A percentile compares a stretch with the other conserved stretches of the same genome.
phyloP scores from a whole-genome alignment of 2,113 vertebrate genomes.

The Lonchura striata region DNA sequence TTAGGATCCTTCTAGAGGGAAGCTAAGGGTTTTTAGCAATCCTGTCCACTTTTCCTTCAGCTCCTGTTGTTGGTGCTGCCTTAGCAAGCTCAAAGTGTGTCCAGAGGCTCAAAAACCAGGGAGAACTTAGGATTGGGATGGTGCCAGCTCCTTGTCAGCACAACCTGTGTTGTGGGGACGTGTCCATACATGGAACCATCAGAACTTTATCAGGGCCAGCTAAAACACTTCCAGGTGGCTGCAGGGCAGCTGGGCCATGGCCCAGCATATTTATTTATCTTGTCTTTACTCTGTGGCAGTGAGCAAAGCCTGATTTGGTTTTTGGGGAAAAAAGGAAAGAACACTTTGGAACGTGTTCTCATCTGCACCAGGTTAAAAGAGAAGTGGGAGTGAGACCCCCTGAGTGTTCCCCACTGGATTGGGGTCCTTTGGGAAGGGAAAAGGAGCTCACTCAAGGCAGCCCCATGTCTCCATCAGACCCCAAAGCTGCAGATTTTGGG shows the following conservation, averaged over 20 bases:
- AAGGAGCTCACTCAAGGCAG: neutral
- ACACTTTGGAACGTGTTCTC: rapidly evolving
- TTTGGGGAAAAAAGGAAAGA: neutral
- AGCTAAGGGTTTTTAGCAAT: neutral
- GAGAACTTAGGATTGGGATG: rapidly evolving
- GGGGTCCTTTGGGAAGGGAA: neutral
- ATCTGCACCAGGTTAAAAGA: neutral
- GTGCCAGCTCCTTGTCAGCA: neutral
- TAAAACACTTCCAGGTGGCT: neutral
- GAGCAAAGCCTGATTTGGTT: neutral
- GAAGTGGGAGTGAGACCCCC: neutral
- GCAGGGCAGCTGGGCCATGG: neutral
- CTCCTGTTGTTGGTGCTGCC: neutral
- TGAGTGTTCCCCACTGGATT: rapidly evolving
- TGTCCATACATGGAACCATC: neutral
- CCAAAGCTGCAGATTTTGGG: neutral
- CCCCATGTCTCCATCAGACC: neutral
- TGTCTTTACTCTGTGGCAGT: neutral
- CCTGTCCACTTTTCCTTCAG: neutral
- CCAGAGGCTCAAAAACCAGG: neutral
- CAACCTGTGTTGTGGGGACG: rapidly evolving
- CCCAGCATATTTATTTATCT: neutral
- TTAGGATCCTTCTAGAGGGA: neutral
- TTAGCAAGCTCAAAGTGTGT: neutral
- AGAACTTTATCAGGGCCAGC: neutral